These are phyloP conservation scores for Trichopoda pennipes DNA, from an alignment of 2,888 invertebrate species.

Conservation along the genomic window DNA sequence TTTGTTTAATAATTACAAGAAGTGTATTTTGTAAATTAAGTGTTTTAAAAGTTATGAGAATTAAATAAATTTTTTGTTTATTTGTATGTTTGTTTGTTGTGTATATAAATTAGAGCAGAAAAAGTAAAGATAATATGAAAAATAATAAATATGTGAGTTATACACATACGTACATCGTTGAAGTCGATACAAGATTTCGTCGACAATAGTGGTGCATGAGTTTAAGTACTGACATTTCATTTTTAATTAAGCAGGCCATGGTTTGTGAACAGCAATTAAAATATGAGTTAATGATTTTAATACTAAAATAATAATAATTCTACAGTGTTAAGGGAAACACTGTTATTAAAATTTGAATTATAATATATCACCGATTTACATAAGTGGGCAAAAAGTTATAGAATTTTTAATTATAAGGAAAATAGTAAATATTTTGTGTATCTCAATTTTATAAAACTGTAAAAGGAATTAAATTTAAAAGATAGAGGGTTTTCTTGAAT, in stretches of 20 bases:
- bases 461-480: no score
- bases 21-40: slow-evolving; percentile 56
- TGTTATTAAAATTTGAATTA: no score
- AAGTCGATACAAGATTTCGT: neutral
- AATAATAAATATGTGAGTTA: neutral
- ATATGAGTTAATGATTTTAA: neutral
- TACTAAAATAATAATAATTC: neutral
- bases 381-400: no score
- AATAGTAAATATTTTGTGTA: no score
- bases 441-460: no score
- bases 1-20: slow-evolving; percentile 51
- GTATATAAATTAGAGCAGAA: neutral
- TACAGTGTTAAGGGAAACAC: neutral
- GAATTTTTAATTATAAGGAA: no score
- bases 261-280: slow-evolving; percentile 1
- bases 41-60: slow-evolving; percentile 37
- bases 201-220: slow-evolving; percentile 27
- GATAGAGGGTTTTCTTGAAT: no score
- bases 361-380: no score
- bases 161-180: neutral
- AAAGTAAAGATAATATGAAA: neutral
- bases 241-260: neutral
- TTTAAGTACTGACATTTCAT: slow-evolving; percentile 37
- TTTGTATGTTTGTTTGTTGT: neutral
- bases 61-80: slow-evolving; percentile 1